phyloP scores from a whole-genome alignment of 2,797 vertebrate genomes.

The Mormyrops boulengeri region DNA sequence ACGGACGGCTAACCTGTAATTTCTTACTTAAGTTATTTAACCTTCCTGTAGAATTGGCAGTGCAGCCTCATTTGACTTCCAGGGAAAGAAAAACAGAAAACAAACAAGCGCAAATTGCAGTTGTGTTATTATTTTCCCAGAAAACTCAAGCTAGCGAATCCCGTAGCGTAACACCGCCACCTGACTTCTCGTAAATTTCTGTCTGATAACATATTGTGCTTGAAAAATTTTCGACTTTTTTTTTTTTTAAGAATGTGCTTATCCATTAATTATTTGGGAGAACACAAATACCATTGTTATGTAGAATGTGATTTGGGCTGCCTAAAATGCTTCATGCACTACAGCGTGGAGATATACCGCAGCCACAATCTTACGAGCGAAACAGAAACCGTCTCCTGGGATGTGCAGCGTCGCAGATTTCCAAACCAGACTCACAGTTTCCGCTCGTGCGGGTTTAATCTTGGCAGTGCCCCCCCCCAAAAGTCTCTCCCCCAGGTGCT shows the following conservation, averaged over 20 bases:
- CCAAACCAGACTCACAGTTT: background rate
- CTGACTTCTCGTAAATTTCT: background rate
- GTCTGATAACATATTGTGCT: background rate
- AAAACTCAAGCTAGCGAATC: background rate
- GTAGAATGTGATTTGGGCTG: background rate
- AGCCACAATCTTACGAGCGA: background rate
- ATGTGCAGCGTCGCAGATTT: background rate
- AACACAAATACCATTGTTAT: background rate
- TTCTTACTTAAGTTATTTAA: conserved; percentile 20
- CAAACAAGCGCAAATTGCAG: background rate
- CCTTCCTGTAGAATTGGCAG: conserved; percentile 8
- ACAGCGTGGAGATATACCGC: background rate
- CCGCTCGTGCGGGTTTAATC: background rate
- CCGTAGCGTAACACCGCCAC: background rate
- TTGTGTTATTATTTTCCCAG: background rate
- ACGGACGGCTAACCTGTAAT: conserved; percentile 16
- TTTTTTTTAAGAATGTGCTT: background rate
- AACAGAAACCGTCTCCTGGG: background rate
- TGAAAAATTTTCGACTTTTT: background rate
- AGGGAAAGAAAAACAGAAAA: background rate
- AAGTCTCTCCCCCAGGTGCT: background rate
- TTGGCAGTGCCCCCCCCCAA: background rate
- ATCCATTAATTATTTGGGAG: background rate
- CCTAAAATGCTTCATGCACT: background rate
- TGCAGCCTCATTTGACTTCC: background rate